Percentiles rank a stretch among this genome's conserved stretches.
Evolutionary conservation across 1,140 invertebrate species (phyloP).

Genomic region (Drosophila ambigua): DNA sequence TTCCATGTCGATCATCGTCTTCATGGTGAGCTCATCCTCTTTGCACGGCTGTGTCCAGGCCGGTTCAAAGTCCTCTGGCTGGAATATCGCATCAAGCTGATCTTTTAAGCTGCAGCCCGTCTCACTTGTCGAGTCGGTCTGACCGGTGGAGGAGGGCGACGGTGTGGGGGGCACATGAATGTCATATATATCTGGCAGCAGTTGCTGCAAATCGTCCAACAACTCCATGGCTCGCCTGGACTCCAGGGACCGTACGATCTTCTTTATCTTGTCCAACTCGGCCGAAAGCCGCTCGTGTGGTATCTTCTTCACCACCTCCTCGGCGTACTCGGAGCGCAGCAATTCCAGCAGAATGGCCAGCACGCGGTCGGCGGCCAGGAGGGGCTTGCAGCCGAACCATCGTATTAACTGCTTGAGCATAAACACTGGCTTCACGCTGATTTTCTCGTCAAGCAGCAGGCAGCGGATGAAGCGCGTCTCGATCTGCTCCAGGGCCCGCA

Average conservation of each 20-base stretch:
- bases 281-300: slow-evolving; percentile 38
- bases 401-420: slow-evolving; percentile 76
- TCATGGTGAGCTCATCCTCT: slow-evolving; percentile 58
- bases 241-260: slow-evolving; percentile 22
- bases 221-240: slow-evolving; percentile 29
- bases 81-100: slow-evolving; percentile 1
- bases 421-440: slow-evolving; percentile 60
- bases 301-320: slow-evolving; percentile 48
- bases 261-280: slow-evolving; percentile 62
- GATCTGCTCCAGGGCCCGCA: slow-evolving; percentile 69
- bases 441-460: slow-evolving; percentile 42
- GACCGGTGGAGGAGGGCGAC: neutral
- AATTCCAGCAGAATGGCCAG: slow-evolving; percentile 64
- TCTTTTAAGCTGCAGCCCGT: neutral
- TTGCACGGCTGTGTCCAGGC: slow-evolving; percentile 53
- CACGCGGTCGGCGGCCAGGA: slow-evolving; percentile 48
- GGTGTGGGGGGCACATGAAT: neutral
- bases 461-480: slow-evolving; percentile 58
- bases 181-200: slow-evolving; percentile 34
- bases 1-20: slow-evolving; percentile 39
- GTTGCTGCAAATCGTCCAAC: slow-evolving; percentile 47
- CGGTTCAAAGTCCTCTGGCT: slow-evolving; percentile 48
- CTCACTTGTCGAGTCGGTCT: neutral
- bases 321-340: slow-evolving; percentile 53
- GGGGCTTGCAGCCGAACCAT: slow-evolving; percentile 64